phyloP scores from a whole-genome alignment of 2,113 vertebrate species.

The Ammodytes dubius region DNA sequence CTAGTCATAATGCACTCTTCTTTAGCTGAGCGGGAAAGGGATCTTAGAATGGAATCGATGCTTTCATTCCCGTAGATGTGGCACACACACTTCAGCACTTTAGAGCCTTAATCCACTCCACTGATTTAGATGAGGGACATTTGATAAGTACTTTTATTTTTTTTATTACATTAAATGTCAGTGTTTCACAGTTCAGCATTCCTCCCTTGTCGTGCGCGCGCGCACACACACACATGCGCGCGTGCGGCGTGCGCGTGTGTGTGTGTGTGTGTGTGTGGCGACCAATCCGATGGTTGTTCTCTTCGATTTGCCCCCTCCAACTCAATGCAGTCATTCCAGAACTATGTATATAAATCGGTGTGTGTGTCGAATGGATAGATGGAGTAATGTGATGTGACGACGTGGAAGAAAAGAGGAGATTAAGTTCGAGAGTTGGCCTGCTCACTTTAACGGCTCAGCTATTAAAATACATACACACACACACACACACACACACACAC shows the following conservation, averaged over 20 bases:
- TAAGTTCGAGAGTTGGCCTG: conserved; percentile 48
- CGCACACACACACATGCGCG: too few species aligned
- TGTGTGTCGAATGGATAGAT: conserved; percentile 44
- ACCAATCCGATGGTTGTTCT: neutral
- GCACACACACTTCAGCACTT: neutral
- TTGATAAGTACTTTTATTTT: neutral
- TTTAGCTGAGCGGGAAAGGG: neutral
- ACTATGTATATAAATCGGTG: too few species aligned
- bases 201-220: neutral
- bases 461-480: conserved; percentile 11
- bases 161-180: neutral
- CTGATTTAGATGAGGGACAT: conserved; percentile 10
- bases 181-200: neutral
- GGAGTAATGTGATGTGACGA: conserved; percentile 51
- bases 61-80: neutral
- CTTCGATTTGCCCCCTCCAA: conserved; percentile 1
- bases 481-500: neutral
- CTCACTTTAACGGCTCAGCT: conserved; percentile 37
- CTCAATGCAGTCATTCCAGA: neutral
- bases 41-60: neutral
- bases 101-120: neutral
- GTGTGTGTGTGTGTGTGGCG: neutral
- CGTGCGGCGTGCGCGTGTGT: conserved; percentile 14
- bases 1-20: neutral
- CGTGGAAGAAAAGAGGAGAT: conserved; percentile 52